phyloP scores from a whole-genome alignment of 2,113 vertebrate species.

The Seriola quinqueradiata region DNA sequence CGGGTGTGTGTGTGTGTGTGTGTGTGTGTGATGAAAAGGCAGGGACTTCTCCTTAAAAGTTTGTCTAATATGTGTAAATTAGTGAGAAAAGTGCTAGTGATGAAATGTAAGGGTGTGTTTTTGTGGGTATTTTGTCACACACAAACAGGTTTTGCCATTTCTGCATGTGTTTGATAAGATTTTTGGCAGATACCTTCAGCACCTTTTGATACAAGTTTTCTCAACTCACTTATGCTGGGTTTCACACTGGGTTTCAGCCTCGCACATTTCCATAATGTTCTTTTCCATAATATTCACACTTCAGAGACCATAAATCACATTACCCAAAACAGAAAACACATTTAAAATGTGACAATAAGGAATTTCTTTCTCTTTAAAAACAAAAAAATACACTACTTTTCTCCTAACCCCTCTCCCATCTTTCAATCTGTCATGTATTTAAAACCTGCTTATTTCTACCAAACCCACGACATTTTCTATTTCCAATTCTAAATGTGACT shows the following conservation, averaged over 20 bases:
- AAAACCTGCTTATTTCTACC: neutral
- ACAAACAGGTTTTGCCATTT: slow-evolving; percentile 13
- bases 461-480: neutral
- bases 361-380: neutral
- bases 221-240: slow-evolving; percentile 20
- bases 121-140: neutral
- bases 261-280: slow-evolving; percentile 49
- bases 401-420: neutral
- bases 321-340: neutral
- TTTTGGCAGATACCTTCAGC: slow-evolving; percentile 50
- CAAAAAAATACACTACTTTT: neutral
- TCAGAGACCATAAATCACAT: slow-evolving; percentile 8
- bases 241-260: slow-evolving; percentile 23
- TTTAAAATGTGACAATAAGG: neutral
- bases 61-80: slow-evolving; percentile 22
- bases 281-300: slow-evolving; percentile 40
- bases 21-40: neutral
- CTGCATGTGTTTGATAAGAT: slow-evolving; percentile 48
- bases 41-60: slow-evolving; percentile 12
- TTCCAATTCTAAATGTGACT: slow-evolving; percentile 5
- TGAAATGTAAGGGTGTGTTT: slow-evolving; percentile 15
- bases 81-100: slow-evolving; percentile 16
- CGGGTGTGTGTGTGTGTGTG: neutral
- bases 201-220: slow-evolving; percentile 50
- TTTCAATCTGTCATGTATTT: neutral